phyloP scores from a whole-genome alignment of 2,113 vertebrate species.

The Tursiops truncatus region DNA sequence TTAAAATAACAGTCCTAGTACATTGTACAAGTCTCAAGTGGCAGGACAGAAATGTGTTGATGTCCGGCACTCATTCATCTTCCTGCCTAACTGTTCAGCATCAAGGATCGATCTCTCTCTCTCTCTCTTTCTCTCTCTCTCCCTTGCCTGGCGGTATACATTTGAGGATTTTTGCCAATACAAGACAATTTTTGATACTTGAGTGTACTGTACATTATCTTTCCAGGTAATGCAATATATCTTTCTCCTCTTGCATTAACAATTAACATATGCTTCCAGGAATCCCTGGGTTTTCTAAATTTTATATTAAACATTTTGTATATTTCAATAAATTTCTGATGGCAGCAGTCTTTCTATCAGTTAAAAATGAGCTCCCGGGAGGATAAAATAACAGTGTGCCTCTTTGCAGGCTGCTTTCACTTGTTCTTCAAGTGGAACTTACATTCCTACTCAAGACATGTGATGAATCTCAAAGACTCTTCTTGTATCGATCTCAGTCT shows the following conservation, averaged over 20 bases:
- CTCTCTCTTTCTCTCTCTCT: no score
- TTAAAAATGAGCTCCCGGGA: background rate
- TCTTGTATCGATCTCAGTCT: background rate
- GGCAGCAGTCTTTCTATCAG: background rate
- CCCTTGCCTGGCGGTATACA: background rate
- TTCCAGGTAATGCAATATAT: background rate
- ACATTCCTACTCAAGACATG: background rate
- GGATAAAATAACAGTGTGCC: background rate
- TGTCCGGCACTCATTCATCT: background rate
- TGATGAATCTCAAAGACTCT: background rate
- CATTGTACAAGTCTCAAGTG: background rate
- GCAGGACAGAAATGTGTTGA: background rate
- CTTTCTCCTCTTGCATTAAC: background rate
- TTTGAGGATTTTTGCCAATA: background rate
- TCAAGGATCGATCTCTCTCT: background rate
- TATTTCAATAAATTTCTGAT: background rate
- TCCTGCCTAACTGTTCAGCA: background rate
- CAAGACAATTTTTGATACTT: background rate
- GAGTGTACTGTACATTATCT: background rate
- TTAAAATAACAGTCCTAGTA: background rate
- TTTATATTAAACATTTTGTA: background rate
- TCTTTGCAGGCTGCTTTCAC: background rate
- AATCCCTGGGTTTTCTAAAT: background rate
- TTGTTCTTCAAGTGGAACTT: background rate
- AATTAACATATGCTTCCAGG: background rate